Evolutionary conservation across 2,888 invertebrate species (phyloP).

Genomic region (Synergus itoensis): DNA sequence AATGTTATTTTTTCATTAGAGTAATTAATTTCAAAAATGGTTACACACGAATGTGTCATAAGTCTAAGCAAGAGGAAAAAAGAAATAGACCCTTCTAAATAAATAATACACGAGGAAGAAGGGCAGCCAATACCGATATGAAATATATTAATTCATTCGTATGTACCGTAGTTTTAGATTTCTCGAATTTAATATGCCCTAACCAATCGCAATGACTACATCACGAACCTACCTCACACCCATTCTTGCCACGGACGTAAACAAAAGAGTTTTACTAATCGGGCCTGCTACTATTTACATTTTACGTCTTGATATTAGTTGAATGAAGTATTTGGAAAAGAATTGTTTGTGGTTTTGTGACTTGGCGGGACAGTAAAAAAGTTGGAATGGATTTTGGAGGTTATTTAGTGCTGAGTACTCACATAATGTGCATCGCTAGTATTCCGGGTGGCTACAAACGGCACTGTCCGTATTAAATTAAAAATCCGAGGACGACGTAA

Average conservation of each 20-base stretch:
- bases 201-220: conserved; percentile 44
- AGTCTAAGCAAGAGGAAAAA: too few relatives aligned
- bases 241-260: conserved; percentile 57
- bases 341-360: conserved; percentile 10
- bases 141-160: too few relatives aligned
- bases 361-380: background rate
- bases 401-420: conserved; percentile 56
- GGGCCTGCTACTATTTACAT: background rate
- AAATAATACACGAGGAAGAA: too few relatives aligned
- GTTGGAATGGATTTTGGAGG: conserved; percentile 17
- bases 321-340: background rate
- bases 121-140: too few relatives aligned
- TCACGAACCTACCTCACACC: conserved; percentile 59
- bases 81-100: too few relatives aligned
- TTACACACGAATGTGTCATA: too few relatives aligned
- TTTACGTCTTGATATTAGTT: background rate
- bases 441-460: conserved; percentile 54
- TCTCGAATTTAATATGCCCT: background rate
- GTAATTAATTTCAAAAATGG: too few relatives aligned
- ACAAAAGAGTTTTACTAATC: conserved; percentile 55
- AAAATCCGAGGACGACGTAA: conserved; percentile 25
- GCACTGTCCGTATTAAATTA: conserved; percentile 46
- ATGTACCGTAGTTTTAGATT: too few relatives aligned
- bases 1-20: too few relatives aligned
- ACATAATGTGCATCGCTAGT: conserved; percentile 66